Percentiles rank a stretch among this genome's conserved stretches.
These are phyloP conservation scores for Neolamprologus multifasciatus DNA, from an alignment of 2,797 vertebrate species.

Conservation along the genomic window DNA sequence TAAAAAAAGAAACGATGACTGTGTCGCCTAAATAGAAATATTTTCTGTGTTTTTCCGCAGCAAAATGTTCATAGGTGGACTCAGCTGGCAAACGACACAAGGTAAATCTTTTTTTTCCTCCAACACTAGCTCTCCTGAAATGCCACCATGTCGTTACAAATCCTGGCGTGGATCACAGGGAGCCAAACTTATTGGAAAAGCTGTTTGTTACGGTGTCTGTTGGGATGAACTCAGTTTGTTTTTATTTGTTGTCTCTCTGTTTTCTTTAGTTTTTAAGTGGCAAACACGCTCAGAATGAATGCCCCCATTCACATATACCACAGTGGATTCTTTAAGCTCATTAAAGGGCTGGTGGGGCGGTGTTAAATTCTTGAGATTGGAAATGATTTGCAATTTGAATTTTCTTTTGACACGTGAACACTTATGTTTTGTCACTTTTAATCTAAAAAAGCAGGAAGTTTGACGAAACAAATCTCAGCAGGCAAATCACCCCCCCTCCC, in stretches of 20 bases:
- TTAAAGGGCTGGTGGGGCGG: not conserved
- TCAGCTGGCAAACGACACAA: conserved; percentile 98
- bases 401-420: not conserved
- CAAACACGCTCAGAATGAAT: conserved; percentile 35
- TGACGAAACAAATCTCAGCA: not conserved
- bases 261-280: not conserved
- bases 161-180: not conserved
- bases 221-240: not conserved
- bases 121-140: conserved; percentile 9
- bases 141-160: not conserved
- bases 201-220: not conserved
- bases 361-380: not conserved
- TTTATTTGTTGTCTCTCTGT: not conserved
- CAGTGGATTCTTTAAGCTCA: not conserved
- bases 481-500: not conserved
- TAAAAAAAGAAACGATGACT: not conserved
- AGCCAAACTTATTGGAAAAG: not conserved
- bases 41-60: conserved; percentile 70
- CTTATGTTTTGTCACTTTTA: not conserved
- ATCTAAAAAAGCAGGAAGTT: not conserved
- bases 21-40: not conserved
- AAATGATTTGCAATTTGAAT: not conserved
- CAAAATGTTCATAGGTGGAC: conserved; percentile 98
- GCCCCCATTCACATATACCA: conserved; percentile 33
- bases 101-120: conserved; percentile 82